Base-by-base conservation (phyloP, 2,888 invertebrate genomes). In the Fragum whitleyi region DNA sequence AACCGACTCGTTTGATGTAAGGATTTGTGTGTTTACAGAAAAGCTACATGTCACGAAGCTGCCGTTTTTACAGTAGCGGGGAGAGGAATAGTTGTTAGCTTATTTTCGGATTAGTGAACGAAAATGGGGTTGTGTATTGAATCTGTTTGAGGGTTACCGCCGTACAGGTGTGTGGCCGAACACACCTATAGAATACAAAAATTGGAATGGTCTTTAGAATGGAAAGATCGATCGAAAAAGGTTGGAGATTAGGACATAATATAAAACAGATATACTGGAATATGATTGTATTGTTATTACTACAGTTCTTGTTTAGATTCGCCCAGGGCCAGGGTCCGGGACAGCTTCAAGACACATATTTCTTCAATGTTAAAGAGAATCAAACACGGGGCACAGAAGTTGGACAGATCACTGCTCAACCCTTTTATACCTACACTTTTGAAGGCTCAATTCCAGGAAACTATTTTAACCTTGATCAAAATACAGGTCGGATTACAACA, bases 381-480 rank as follows among this genome's bases (percentile, higher is more conserved):
- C 96, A 96, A 92, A 96, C 97, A 11, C 95, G 96, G 78, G 97
- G 97, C 61, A 97, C 97, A 0, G 93, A 96, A 62, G 97, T 98
- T 32, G 99, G 98, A 19, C 95, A 95, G 90, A 98, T 99, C 89
- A 97, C 97, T 39, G 97, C 96, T 9, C 97, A 97, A 93, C 96
- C 96, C 5, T 97, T 97, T 81, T 98, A 98, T 94, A 97, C 97
- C 0, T 99, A 98, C 93, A 96, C 97, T 83, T 98, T 99, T 94
- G 98, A 98, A 93, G 96, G 97, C 23, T 97, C 98, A 0, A 95
- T 96, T 21, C 80, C 73, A 32, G 61, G 59, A 29, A 36, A 71
- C 88, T 97, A 98, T 94, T 99, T 99, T 94, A 95, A 95, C 53
- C 95, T 99, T 83, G 97, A 98, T 93, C 95, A 97, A 16, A 96